Evolutionary conservation across 2,888 invertebrate genomes (phyloP).

Genomic region (Melanostoma mellinum): DNA sequence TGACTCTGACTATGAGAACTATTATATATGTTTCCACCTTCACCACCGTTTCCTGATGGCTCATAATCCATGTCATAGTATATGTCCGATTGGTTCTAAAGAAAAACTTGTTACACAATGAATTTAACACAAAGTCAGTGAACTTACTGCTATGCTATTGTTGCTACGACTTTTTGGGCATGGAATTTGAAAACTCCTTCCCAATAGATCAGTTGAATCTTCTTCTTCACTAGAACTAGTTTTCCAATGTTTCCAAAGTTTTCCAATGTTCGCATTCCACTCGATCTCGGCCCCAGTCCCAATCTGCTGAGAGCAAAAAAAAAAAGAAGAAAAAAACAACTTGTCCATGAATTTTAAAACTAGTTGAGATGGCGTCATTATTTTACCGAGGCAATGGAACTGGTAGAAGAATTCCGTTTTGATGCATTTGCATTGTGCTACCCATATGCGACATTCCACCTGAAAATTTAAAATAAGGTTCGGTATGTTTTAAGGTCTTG

Average conservation of each 20-base stretch:
- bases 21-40: slow-evolving; percentile 82
- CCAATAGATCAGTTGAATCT: slow-evolving; percentile 90
- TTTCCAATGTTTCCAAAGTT: no score
- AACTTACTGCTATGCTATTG: slow-evolving; percentile 83
- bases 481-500: no score
- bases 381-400: slow-evolving; percentile 89
- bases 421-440: slow-evolving; percentile 81
- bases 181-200: slow-evolving; percentile 89
- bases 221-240: slow-evolving; percentile 86
- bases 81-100: slow-evolving; percentile 93
- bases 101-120: slow-evolving; percentile 31
- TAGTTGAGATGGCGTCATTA: no score
- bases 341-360: no score
- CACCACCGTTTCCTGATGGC: slow-evolving; percentile 83
- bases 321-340: no score
- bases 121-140: not conserved
- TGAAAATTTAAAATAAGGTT: slow-evolving; percentile 45
- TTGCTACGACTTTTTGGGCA: slow-evolving; percentile 91
- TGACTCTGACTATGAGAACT: slow-evolving; percentile 82
- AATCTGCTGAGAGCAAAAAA: slow-evolving; percentile 76
- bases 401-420: slow-evolving; percentile 84
- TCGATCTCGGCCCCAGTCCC: slow-evolving; percentile 82
- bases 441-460: slow-evolving; percentile 82
- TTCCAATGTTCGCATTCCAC: slow-evolving; percentile 83
- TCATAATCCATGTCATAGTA: slow-evolving; percentile 96